Conservation (phyloP, 2,113 vertebrate genomes). For the Syrrhaptes paradoxus region DNA sequence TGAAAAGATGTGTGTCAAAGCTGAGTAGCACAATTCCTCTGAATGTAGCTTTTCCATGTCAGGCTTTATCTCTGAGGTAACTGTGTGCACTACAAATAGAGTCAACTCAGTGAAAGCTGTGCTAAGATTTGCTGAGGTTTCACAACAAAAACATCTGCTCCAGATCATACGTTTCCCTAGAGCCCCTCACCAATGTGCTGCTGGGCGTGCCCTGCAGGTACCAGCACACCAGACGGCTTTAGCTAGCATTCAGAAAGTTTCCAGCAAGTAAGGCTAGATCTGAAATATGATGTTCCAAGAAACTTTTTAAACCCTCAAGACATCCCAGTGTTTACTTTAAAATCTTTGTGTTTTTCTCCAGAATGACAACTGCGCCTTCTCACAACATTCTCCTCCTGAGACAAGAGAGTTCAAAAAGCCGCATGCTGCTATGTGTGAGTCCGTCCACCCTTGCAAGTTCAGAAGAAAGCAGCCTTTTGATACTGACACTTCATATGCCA, state of each 20-base stretch:
- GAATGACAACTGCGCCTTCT: not conserved
- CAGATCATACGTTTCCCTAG: not conserved
- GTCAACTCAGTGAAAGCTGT: not conserved
- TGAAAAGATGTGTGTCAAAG: not conserved
- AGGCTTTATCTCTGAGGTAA: not conserved
- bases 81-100: not conserved
- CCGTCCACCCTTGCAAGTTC: not conserved
- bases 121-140: not conserved
- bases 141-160: not conserved
- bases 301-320: not conserved
- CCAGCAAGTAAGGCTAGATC: not conserved
- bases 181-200: rapidly evolving
- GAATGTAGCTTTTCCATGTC: not conserved
- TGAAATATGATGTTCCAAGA: not conserved
- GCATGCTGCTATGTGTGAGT: rapidly evolving
- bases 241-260: not conserved
- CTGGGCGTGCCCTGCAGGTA: not conserved
- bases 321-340: not conserved
- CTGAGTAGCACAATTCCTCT: not conserved
- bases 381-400: not conserved
- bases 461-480: not conserved
- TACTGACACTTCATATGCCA: not conserved
- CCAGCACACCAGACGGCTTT: not conserved
- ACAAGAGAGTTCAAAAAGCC: not conserved
- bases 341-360: not conserved